Percentiles rank a stretch among this genome's conserved stretches.
Evolutionary conservation across 2,797 vertebrate species (phyloP).

Genomic region (Fratercula arctica): DNA sequence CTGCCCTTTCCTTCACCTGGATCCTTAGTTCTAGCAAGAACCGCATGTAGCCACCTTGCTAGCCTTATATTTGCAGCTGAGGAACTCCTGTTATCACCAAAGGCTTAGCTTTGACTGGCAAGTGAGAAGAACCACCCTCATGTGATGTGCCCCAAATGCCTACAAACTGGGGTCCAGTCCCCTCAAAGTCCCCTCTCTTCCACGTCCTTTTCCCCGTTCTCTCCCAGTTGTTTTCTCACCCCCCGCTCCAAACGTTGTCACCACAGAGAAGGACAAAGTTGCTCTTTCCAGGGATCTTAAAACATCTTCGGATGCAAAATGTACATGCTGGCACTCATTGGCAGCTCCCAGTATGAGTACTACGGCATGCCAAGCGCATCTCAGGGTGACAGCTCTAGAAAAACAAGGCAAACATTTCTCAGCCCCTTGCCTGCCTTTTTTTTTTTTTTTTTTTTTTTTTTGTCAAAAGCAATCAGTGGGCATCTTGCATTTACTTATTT

Average conservation of each 20-base stretch:
- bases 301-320: background rate
- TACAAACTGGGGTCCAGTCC: background rate
- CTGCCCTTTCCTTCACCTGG: background rate
- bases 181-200: background rate
- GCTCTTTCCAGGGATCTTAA: background rate
- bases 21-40: background rate
- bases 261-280: background rate
- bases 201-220: background rate
- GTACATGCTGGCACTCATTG: background rate
- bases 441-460: background rate
- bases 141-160: background rate
- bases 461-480: background rate
- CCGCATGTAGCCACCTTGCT: background rate
- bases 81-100: background rate
- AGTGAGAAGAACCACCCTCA: background rate
- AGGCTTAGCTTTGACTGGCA: background rate
- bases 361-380: background rate
- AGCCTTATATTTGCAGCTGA: background rate
- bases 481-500: background rate
- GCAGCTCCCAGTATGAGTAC: background rate
- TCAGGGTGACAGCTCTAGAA: background rate
- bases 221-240: background rate
- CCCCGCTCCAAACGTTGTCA: background rate
- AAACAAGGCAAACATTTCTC: background rate
- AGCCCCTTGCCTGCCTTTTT: background rate